Conservation (phyloP, 2,113 vertebrate genomes). For the Caretta caretta region DNA sequence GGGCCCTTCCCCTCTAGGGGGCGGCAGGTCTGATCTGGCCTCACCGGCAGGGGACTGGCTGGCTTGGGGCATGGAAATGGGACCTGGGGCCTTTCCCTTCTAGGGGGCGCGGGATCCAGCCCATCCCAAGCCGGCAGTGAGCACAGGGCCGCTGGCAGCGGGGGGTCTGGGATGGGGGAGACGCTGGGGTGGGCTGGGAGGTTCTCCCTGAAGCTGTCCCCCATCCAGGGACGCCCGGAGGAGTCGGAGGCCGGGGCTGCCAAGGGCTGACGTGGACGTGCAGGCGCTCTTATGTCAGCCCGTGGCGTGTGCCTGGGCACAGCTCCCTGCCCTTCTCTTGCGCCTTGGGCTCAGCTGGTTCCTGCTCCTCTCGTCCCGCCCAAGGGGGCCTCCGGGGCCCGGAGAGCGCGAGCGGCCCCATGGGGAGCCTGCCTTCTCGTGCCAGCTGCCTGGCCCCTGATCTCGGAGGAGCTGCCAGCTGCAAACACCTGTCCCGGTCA, state of each 20-base stretch:
- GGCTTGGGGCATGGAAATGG: too few relatives aligned
- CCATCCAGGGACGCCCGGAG: neutral
- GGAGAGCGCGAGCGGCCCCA: constrained; percentile 10
- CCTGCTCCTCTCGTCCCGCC: neutral
- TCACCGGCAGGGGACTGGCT: neutral
- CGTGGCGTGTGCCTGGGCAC: neutral
- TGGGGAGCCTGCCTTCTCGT: constrained; percentile 56
- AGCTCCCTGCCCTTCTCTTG: neutral
- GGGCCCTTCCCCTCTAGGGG: too few relatives aligned
- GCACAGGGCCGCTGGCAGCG: too few relatives aligned
- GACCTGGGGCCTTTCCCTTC: too few relatives aligned
- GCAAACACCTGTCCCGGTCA: constrained; percentile 72
- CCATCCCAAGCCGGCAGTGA: too few relatives aligned
- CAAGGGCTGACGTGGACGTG: neutral
- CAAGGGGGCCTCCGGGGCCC: neutral
- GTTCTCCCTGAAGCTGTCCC: neutral
- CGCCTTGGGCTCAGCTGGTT: neutral
- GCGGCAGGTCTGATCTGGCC: too few relatives aligned
- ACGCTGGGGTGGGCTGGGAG: neutral
- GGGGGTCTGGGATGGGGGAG: too few relatives aligned
- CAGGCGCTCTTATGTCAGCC: neutral
- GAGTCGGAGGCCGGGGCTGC: neutral
- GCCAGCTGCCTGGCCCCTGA: constrained; percentile 78
- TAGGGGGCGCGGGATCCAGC: too few relatives aligned
- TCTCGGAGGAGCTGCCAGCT: constrained; percentile 66